Evolutionary conservation across 2,113 vertebrate genomes (phyloP).

Genomic region (Danionella cerebrum): DNA sequence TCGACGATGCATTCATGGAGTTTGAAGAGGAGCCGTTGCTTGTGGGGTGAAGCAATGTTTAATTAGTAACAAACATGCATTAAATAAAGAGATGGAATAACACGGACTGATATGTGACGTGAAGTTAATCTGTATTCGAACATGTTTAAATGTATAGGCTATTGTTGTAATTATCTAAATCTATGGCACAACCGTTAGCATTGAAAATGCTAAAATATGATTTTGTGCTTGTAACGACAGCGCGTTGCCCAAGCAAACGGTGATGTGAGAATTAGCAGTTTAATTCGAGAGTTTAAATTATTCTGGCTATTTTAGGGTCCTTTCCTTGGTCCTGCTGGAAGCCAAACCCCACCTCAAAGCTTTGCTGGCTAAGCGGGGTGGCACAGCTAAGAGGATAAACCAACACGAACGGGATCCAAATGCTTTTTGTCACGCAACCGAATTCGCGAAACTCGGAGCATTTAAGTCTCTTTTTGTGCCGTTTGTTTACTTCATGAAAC

Average conservation of each 20-base stretch:
- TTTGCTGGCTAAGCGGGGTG: constrained; percentile 54
- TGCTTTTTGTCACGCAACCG: constrained; percentile 64
- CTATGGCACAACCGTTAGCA: too few species aligned
- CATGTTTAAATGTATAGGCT: too few species aligned
- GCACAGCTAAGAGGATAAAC: constrained; percentile 62
- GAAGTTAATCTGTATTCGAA: background rate
- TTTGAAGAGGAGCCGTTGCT: constrained; percentile 42
- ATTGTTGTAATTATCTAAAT: too few species aligned
- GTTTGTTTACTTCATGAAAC: background rate
- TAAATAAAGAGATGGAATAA: background rate
- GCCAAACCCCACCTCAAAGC: constrained; percentile 35
- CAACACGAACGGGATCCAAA: constrained; percentile 45
- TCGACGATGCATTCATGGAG: constrained; percentile 60
- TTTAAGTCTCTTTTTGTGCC: too few species aligned
- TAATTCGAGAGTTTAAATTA: too few species aligned
- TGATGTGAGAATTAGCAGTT: too few species aligned
- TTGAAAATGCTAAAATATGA: too few species aligned
- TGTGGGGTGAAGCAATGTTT: constrained; percentile 32
- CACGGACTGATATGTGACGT: background rate
- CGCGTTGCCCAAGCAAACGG: too few species aligned
- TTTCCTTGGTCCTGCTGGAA: constrained; percentile 15
- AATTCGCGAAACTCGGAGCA: constrained; percentile 26
- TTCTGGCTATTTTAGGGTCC: constrained; percentile 17
- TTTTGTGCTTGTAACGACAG: too few species aligned
- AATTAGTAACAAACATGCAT: background rate